Percentiles rank a stretch among this genome's conserved stretches.
phyloP scores from a whole-genome alignment of 2,113 vertebrate genomes.

The Neodon shergylaensis region DNA sequence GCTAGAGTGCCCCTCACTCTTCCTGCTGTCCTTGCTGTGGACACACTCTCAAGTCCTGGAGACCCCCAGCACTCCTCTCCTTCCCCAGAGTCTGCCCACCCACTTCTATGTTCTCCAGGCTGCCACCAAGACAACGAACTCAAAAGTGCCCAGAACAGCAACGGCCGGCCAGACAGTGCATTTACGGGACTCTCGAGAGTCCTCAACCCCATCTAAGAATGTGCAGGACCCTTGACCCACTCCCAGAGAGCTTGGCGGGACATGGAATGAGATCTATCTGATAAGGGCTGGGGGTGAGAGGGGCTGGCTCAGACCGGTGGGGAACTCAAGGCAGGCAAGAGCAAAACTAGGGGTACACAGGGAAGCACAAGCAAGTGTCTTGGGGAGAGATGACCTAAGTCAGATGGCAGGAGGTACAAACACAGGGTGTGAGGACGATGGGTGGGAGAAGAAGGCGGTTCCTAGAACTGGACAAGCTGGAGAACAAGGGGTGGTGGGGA shows the following conservation, averaged over 20 bases:
- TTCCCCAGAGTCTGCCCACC: neutral
- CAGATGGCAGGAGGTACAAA: neutral
- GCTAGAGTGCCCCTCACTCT: fast-evolving
- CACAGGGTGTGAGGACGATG: neutral
- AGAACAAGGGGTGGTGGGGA: too few relatives aligned
- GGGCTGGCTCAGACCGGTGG: neutral
- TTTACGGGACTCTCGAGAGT: too few relatives aligned
- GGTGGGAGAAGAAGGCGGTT: too few relatives aligned
- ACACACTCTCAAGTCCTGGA: fast-evolving
- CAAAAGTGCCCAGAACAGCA: too few relatives aligned
- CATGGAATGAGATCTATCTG: neutral
- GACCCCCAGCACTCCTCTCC: neutral
- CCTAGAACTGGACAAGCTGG: neutral
- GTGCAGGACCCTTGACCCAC: too few relatives aligned
- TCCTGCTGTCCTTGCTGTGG: neutral
- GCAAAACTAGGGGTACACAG: neutral
- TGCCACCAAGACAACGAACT: neutral
- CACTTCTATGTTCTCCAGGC: neutral
- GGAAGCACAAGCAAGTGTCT: neutral
- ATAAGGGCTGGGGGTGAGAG: too few relatives aligned
- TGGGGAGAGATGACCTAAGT: neutral
- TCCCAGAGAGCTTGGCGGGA: neutral
- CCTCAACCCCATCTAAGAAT: too few relatives aligned
- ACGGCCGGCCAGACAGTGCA: too few relatives aligned
- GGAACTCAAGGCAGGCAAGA: neutral